phyloP scores from a whole-genome alignment of 2,113 vertebrate genomes.

The Callocephalon fimbriatum region DNA sequence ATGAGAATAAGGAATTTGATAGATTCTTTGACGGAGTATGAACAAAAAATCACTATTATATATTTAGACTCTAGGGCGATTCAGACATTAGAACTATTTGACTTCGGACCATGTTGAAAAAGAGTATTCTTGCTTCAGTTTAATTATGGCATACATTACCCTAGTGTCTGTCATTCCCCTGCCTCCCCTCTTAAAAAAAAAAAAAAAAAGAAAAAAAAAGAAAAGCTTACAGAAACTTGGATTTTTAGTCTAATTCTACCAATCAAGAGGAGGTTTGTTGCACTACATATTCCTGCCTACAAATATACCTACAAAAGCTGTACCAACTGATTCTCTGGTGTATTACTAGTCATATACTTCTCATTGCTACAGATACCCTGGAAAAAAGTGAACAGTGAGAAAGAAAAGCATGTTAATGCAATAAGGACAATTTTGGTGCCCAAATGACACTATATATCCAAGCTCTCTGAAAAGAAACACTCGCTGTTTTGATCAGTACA shows the following conservation, averaged over 20 bases:
- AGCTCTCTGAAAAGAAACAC: background rate
- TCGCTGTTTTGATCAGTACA: background rate
- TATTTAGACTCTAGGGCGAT: background rate
- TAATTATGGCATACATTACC: background rate
- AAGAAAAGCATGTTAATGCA: background rate
- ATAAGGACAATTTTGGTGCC: background rate
- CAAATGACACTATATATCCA: background rate
- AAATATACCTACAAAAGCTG: background rate
- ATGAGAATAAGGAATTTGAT: background rate
- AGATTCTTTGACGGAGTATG: fast-evolving
- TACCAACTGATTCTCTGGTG: background rate
- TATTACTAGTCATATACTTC: background rate
- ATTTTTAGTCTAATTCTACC: background rate
- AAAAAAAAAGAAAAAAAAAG: no score
- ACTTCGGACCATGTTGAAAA: background rate
- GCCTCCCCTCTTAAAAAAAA: fast-evolving
- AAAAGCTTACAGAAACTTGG: background rate
- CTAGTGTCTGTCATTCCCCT: background rate
- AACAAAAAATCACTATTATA: background rate
- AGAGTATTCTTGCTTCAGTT: background rate
- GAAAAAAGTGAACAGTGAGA: background rate
- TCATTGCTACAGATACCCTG: background rate
- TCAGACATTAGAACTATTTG: background rate
- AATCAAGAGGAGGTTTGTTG: background rate
- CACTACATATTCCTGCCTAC: background rate